phyloP scores from a whole-genome alignment of 2,797 vertebrate genomes.

The Orestias chungarensis region DNA sequence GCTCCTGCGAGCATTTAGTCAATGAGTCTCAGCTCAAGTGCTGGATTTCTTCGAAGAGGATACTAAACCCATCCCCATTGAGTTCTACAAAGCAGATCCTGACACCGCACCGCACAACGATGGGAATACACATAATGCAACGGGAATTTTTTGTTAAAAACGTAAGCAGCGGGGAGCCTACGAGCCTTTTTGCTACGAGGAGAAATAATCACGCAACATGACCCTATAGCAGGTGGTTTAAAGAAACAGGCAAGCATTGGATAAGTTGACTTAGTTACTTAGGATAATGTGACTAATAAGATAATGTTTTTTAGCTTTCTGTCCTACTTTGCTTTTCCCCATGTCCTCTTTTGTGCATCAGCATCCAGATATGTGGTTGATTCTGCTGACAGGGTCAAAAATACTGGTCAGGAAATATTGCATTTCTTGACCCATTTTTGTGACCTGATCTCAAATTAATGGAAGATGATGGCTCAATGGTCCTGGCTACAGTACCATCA shows the following conservation, averaged over 20 bases:
- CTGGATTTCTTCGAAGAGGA: constrained; percentile 21
- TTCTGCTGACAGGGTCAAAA: not conserved
- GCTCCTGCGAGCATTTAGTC: constrained; percentile 1
- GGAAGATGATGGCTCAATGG: no score
- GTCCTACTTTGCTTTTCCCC: not conserved
- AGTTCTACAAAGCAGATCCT: constrained; percentile 5
- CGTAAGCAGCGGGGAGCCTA: not conserved
- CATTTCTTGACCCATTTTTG: not conserved
- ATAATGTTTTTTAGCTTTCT: not conserved
- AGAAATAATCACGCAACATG: constrained; percentile 25
- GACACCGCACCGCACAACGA: not conserved
- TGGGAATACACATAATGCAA: constrained; percentile 11
- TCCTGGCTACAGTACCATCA: not conserved
- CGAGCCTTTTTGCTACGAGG: constrained; percentile 6
- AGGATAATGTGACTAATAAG: not conserved
- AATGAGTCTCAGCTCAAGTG: constrained; percentile 25
- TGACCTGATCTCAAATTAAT: not conserved
- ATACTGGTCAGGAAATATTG: no score
- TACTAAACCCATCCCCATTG: constrained; percentile 3
- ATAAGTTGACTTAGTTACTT: not conserved
- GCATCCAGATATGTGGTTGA: not conserved
- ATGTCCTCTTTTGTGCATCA: not conserved
- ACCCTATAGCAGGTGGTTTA: constrained; percentile 18
- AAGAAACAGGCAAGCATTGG: constrained; percentile 5
- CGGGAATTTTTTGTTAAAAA: constrained; percentile 11